phyloP scores from a whole-genome alignment of 2,113 vertebrate species.

The Gallinago paraguaiae region DNA sequence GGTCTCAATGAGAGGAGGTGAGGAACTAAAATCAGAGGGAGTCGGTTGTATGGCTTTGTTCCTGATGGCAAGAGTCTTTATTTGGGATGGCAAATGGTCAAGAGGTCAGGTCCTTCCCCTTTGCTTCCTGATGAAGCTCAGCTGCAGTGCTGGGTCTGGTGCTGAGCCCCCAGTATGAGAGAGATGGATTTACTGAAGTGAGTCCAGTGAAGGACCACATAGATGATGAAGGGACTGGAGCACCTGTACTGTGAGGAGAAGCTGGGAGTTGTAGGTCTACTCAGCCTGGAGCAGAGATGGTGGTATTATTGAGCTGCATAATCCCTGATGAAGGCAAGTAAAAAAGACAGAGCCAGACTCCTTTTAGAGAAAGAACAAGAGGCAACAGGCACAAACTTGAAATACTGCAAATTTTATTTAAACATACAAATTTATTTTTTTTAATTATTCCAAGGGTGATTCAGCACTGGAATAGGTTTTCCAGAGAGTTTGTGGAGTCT shows the following conservation, averaged over 20 bases:
- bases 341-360: neutral
- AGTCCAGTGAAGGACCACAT: neutral
- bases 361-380: neutral
- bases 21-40: neutral
- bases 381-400: neutral
- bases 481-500: neutral
- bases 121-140: neutral
- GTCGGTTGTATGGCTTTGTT: neutral
- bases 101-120: neutral
- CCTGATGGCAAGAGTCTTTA: neutral
- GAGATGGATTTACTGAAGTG: neutral
- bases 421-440: neutral
- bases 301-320: fast-evolving
- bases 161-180: neutral
- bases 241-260: neutral
- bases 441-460: neutral
- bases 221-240: neutral
- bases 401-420: neutral
- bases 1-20: neutral
- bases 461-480: neutral
- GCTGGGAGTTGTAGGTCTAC: neutral
- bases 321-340: neutral
- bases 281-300: neutral
- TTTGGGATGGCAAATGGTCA: neutral
- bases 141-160: neutral